phyloP scores from a whole-genome alignment of 2,888 invertebrate genomes.

The Eretmocerus hayati region DNA sequence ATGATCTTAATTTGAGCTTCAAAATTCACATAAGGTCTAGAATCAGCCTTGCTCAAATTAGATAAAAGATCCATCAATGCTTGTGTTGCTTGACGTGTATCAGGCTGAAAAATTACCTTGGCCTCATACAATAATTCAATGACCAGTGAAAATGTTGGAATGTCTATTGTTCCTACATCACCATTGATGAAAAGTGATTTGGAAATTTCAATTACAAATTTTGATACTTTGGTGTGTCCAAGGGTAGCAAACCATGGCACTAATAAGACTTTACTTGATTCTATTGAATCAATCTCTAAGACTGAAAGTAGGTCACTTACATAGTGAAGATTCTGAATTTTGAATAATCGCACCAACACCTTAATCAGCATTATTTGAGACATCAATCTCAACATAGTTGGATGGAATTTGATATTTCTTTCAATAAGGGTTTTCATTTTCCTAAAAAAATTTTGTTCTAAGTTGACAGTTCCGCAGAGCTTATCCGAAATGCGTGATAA shows the following conservation, averaged over 20 bases:
- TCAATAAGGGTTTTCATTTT: slow-evolving; percentile 28
- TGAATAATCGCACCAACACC: slow-evolving; percentile 22
- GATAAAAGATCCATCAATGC: slow-evolving; percentile 25
- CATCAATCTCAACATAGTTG: slow-evolving; percentile 25
- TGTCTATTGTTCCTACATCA: slow-evolving; percentile 11
- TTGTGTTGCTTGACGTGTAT: slow-evolving; percentile 17
- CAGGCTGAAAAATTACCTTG: slow-evolving; percentile 23
- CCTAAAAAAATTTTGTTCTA: slow-evolving; percentile 25
- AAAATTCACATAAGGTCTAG: slow-evolving; percentile 33
- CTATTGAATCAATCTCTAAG: slow-evolving; percentile 14
- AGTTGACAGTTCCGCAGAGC: slow-evolving; percentile 1
- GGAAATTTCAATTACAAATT: slow-evolving; percentile 25
- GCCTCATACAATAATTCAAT: slow-evolving; percentile 32
- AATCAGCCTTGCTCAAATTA: slow-evolving; percentile 25
- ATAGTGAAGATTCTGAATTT: slow-evolving; percentile 20
- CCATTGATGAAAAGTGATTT: slow-evolving; percentile 12
- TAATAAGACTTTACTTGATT: slow-evolving; percentile 25
- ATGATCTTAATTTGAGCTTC: slow-evolving; percentile 22
- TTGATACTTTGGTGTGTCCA: slow-evolving; percentile 17
- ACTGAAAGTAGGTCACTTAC: slow-evolving; percentile 26
- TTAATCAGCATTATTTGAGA: slow-evolving; percentile 36
- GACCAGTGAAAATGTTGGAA: slow-evolving; percentile 28
- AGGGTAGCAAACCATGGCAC: slow-evolving; percentile 7
- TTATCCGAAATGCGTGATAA: slow-evolving; percentile 4
- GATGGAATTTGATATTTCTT: slow-evolving; percentile 29